Evolutionary conservation across 2,113 vertebrate genomes (phyloP).

Genomic region (Syngnathoides biaculeatus): DNA sequence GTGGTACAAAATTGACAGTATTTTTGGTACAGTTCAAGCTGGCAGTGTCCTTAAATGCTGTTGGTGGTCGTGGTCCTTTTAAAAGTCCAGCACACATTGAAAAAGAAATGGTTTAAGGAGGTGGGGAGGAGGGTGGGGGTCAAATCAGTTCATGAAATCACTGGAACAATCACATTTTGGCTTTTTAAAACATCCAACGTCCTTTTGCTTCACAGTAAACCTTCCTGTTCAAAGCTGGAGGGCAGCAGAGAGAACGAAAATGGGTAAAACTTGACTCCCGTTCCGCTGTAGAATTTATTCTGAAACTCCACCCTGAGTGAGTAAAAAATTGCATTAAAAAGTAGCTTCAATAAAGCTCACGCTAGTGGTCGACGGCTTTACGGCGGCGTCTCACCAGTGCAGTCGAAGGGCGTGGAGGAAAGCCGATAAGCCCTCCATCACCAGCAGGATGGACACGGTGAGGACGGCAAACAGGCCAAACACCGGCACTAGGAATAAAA

Average conservation of each 20-base stretch:
- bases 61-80: conserved; percentile 1
- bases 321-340: conserved; percentile 15
- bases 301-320: conserved; percentile 95
- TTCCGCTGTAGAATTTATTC: conserved; percentile 92
- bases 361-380: neutral
- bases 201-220: conserved; percentile 74
- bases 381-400: conserved; percentile 81
- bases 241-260: conserved; percentile 88
- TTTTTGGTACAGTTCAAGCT: neutral
- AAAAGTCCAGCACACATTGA: neutral
- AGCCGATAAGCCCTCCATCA: conserved; percentile 98
- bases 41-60: conserved; percentile 1
- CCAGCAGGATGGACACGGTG: conserved; percentile 87
- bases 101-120: conserved; percentile 15
- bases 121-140: neutral
- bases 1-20: conserved; percentile 1
- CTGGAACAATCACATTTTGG: conserved; percentile 24
- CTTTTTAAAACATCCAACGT: conserved; percentile 21
- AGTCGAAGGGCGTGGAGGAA: conserved; percentile 95
- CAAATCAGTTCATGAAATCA: conserved; percentile 9
- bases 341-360: neutral
- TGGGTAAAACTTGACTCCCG: conserved; percentile 89
- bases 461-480: conserved; percentile 83
- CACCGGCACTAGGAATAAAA: conserved; percentile 82
- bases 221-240: conserved; percentile 78